phyloP scores from a whole-genome alignment of 92 coral and sea anemone species.

The Epizoanthus scotinus region DNA sequence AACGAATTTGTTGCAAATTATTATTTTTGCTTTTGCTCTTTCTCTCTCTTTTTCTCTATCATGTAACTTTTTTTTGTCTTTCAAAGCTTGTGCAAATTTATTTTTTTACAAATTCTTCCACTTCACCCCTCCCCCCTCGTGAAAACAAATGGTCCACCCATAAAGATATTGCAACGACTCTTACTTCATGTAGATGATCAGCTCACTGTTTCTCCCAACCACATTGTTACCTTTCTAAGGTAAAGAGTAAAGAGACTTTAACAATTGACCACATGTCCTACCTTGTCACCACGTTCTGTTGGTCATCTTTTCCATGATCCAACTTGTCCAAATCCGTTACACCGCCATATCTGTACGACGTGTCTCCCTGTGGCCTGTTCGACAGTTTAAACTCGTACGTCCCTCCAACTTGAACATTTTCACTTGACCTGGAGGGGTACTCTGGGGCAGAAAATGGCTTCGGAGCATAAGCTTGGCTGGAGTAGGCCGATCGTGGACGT shows the following conservation, averaged over 20 bases:
- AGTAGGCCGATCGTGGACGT: constrained; percentile 64
- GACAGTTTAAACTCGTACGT: constrained; percentile 68
- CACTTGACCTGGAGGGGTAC: constrained; percentile 54
- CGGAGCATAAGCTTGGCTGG: constrained; percentile 68
- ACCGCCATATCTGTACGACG: constrained; percentile 61
- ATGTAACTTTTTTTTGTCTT: no score
- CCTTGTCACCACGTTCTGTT: constrained; percentile 76
- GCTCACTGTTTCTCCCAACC: background rate
- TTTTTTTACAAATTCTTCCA: no score
- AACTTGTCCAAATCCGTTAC: constrained; percentile 58
- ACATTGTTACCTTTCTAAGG: background rate
- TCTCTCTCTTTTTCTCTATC: no score
- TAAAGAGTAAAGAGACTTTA: background rate
- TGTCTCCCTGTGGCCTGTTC: constrained; percentile 37
- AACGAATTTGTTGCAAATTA: no score
- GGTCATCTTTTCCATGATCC: constrained; percentile 59
- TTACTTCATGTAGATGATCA: no score
- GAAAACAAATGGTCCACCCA: no score
- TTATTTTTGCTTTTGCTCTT: no score
- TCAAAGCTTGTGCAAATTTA: no score
- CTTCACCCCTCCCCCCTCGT: no score
- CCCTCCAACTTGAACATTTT: constrained; percentile 39
- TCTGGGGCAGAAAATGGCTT: constrained; percentile 67
- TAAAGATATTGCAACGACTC: no score
- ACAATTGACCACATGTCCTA: constrained; percentile 23